These are phyloP conservation scores for Thomomys bottae DNA, from an alignment of 2,113 vertebrate species.

Conservation along the genomic window DNA sequence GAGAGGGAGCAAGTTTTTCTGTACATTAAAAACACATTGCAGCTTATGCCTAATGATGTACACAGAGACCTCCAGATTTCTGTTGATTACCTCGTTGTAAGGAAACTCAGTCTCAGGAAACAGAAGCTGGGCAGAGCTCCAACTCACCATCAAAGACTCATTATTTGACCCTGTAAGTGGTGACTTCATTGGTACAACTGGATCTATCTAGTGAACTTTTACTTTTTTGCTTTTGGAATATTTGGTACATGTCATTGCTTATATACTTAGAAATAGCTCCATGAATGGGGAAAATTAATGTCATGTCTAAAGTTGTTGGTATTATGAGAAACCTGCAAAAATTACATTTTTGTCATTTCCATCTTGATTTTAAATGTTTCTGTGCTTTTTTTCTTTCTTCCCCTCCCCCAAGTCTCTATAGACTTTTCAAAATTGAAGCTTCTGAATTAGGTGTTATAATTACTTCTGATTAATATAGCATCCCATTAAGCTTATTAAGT, in stretches of 20 bases:
- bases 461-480: slow-evolving; percentile 50
- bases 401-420: neutral
- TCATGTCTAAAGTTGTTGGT: neutral
- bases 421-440: slow-evolving; percentile 37
- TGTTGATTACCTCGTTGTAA: neutral
- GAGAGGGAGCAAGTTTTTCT: neutral
- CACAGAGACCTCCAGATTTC: neutral
- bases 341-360: neutral
- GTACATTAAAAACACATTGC: neutral
- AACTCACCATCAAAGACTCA: no score
- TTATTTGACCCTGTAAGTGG: no score
- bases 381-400: neutral
- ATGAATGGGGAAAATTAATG: neutral
- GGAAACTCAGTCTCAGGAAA: no score
- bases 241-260: neutral
- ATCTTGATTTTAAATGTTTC: neutral
- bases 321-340: neutral
- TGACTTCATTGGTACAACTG: neutral
- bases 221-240: neutral
- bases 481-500: slow-evolving; percentile 47
- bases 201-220: no score
- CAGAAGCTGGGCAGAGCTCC: no score
- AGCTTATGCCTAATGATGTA: rapidly evolving
- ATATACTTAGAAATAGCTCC: neutral
- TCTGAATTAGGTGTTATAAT: slow-evolving; percentile 48